Conservation (phyloP, 2,797 vertebrate genomes). For the Leucoraja ocellata region DNA sequence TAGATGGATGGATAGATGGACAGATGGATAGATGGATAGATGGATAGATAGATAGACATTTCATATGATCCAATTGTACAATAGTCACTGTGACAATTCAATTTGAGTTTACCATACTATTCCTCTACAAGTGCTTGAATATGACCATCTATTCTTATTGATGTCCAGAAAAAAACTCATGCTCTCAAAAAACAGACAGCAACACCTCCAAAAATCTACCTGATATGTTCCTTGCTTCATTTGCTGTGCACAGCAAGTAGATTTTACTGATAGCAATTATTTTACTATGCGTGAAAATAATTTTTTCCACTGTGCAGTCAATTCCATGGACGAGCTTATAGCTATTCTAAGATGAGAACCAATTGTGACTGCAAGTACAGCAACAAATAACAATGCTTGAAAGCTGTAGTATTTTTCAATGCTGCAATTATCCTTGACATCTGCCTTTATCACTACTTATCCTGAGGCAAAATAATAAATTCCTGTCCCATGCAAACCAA, state of each 20-base stretch:
- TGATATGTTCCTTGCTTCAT: background rate
- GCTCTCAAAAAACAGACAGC: background rate
- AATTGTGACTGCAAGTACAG: background rate
- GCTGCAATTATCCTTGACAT: background rate
- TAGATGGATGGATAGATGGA: no score
- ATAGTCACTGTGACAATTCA: background rate
- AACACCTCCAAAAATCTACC: background rate
- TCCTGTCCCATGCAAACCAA: background rate
- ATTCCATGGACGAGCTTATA: background rate
- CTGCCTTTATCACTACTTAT: background rate
- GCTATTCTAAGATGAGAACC: background rate
- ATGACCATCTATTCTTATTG: background rate
- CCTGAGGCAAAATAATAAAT: background rate
- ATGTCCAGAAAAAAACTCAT: background rate
- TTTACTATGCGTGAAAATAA: background rate
- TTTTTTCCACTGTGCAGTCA: background rate
- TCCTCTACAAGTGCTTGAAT: background rate
- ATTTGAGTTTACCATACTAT: background rate
- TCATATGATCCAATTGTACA: background rate
- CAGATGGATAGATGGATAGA: no score
- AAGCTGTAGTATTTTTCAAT: background rate
- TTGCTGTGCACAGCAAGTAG: background rate
- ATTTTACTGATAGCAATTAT: background rate
- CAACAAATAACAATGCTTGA: background rate
- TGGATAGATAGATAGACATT: no score